Evolutionary conservation across 2,797 vertebrate species (phyloP).

Genomic region (Oreochromis grahami): DNA sequence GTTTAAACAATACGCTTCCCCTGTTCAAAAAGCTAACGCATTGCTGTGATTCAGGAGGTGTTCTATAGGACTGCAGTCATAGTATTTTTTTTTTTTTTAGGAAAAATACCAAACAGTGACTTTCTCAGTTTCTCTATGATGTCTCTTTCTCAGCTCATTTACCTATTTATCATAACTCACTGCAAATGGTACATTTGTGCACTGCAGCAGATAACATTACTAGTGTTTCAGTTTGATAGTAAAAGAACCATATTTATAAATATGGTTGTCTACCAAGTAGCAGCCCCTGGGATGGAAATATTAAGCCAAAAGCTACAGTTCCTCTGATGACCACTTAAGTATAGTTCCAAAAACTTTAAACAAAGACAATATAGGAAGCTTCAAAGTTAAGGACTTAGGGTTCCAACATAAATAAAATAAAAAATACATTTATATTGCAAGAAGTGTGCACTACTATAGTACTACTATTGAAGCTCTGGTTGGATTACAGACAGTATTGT

Average conservation of each 20-base stretch:
- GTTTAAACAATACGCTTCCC: slow-evolving; percentile 55
- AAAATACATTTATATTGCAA: not conserved
- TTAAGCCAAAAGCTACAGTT: not conserved
- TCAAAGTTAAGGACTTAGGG: not conserved
- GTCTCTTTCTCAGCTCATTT: not conserved
- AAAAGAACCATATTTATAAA: not conserved
- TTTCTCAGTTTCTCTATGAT: not conserved
- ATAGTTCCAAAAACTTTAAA: not conserved
- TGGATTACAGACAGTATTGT: not conserved
- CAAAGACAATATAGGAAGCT: not conserved
- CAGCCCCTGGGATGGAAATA: not conserved
- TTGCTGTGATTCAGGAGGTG: slow-evolving; percentile 20
- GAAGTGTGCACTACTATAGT: not conserved
- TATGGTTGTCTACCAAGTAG: not conserved
- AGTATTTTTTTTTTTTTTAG: not conserved
- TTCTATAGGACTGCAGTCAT: not conserved
- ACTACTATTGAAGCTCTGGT: not conserved
- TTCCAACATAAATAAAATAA: not conserved
- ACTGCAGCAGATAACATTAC: not conserved
- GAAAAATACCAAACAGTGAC: not conserved
- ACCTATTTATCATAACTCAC: not conserved
- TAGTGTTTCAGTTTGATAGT: not conserved
- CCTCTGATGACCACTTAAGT: not conserved
- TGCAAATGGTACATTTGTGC: not conserved
- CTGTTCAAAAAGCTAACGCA: slow-evolving; percentile 32